Percentiles rank a stretch among this genome's conserved stretches.
These are phyloP conservation scores for Psephotus haematonotus DNA, from an alignment of 2,113 vertebrate genomes.

Conservation along the genomic window DNA sequence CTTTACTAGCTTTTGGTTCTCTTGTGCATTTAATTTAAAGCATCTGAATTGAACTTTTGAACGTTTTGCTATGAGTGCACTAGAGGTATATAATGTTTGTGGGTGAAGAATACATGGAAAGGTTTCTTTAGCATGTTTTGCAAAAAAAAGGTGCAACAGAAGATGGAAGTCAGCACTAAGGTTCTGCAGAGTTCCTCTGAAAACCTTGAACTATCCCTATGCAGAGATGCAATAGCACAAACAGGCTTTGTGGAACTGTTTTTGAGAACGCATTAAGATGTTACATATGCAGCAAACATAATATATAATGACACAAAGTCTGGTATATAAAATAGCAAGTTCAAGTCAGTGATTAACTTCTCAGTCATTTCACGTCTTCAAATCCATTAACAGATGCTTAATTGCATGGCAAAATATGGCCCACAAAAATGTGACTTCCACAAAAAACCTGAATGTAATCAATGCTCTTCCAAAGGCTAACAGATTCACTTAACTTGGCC, in stretches of 20 bases:
- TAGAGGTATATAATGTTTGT: not conserved
- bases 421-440: not conserved
- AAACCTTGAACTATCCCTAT: not conserved
- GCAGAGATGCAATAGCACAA: not conserved
- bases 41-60: not conserved
- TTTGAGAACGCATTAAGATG: not conserved
- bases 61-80: not conserved
- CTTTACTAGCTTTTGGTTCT: not conserved
- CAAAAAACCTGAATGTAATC: not conserved
- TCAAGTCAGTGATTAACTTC: not conserved
- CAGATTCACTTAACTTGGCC: not conserved
- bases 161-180: not conserved
- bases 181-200: not conserved
- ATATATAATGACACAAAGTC: not conserved
- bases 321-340: not conserved
- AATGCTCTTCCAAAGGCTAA: not conserved
- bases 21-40: not conserved
- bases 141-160: not conserved
- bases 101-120: not conserved
- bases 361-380: constrained; percentile 36
- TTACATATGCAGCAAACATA: not conserved
- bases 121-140: not conserved
- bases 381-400: not conserved
- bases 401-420: not conserved
- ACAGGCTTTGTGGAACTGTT: not conserved